Conservation (phyloP, 2,888 invertebrate genomes). For the Habroteleia sp. region DNA sequence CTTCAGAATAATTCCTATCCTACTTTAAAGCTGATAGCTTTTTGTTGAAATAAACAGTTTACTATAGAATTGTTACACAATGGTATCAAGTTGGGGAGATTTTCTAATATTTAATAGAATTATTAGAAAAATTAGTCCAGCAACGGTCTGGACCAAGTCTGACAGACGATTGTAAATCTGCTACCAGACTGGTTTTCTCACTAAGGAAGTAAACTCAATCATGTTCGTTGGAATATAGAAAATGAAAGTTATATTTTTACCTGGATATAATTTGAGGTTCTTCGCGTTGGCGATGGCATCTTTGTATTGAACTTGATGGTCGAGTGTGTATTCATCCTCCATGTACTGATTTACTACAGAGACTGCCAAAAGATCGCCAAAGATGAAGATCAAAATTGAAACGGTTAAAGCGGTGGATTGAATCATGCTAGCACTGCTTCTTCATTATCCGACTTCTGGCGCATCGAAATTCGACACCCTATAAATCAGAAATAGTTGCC, state of each 20-base stretch:
- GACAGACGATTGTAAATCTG: too few relatives aligned
- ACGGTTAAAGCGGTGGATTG: conserved; percentile 66
- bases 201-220: too few relatives aligned
- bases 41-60: too few relatives aligned
- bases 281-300: conserved; percentile 83
- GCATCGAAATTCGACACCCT: conserved; percentile 50
- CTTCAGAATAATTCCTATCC: too few relatives aligned
- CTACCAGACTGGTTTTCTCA: too few relatives aligned
- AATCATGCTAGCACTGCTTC: conserved; percentile 74
- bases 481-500: conserved; percentile 3
- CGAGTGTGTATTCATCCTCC: conserved; percentile 84
- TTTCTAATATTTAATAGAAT: too few relatives aligned
- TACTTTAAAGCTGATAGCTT: too few relatives aligned
- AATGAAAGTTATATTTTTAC: conserved; percentile 70
- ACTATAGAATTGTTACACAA: too few relatives aligned
- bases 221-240: too few relatives aligned
- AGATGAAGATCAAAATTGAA: conserved; percentile 68
- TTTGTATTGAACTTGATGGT: conserved; percentile 84
- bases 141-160: too few relatives aligned
- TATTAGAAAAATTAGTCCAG: too few relatives aligned
- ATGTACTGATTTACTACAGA: conserved; percentile 75
- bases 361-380: conserved; percentile 70
- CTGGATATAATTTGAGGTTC: conserved; percentile 80
- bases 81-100: too few relatives aligned
- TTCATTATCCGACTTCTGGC: conserved; percentile 65